phyloP scores from a whole-genome alignment of 1,140 invertebrate genomes.

The Sycobia sp. region DNA sequence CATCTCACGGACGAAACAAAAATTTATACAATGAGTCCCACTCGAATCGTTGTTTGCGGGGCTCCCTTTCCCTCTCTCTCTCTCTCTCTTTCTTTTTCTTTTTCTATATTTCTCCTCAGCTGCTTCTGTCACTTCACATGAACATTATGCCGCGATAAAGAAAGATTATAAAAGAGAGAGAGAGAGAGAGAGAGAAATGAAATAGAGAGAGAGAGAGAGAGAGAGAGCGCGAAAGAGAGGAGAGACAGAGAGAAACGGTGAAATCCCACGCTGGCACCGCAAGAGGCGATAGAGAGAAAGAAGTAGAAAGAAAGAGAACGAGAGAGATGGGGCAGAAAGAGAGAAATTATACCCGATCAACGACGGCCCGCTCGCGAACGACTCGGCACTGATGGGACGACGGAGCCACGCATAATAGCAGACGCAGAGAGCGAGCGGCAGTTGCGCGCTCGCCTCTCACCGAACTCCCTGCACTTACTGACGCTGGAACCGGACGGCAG shows the following conservation, averaged over 20 bases:
- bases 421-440: neutral
- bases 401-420: neutral
- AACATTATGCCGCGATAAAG: too few species aligned
- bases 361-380: neutral
- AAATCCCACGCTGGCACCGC: too few species aligned
- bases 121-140: too few species aligned
- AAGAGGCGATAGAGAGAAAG: too few species aligned
- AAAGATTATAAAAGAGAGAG: too few species aligned
- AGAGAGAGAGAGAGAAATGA: neutral
- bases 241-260: too few species aligned
- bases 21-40: too few species aligned
- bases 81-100: too few species aligned
- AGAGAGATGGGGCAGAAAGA: neutral
- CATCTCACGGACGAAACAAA: neutral
- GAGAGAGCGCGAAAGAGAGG: neutral
- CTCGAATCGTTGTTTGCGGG: too few species aligned
- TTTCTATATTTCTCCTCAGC: too few species aligned
- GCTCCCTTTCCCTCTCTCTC: too few species aligned
- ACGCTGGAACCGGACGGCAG: neutral
- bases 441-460: conserved; percentile 8
- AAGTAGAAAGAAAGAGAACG: neutral
- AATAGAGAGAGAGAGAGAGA: too few species aligned
- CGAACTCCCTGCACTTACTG: conserved; percentile 25
- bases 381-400: neutral
- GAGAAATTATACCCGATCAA: neutral